A percentile compares a stretch with the other conserved stretches of the same genome.
These are phyloP conservation scores for Cettia cetti DNA, from an alignment of 2,113 vertebrate genomes.

Conservation along the genomic window DNA sequence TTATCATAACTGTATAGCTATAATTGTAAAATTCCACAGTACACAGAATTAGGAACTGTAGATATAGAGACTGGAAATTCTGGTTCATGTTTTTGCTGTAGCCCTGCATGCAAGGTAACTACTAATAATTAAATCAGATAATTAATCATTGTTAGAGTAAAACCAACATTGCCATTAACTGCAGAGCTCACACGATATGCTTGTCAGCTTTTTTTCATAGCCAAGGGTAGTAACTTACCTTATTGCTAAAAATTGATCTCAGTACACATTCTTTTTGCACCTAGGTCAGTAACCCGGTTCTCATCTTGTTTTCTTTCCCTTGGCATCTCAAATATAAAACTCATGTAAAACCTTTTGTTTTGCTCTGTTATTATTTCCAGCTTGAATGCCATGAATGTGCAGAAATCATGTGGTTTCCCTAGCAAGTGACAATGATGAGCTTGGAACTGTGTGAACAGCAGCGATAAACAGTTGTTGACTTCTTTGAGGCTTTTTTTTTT, in stretches of 20 bases:
- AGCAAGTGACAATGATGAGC: not conserved
- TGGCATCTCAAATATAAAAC: not conserved
- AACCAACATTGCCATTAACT: not conserved
- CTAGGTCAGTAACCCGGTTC: not conserved
- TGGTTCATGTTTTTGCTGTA: not conserved
- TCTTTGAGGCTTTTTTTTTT: not conserved
- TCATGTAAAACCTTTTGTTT: not conserved
- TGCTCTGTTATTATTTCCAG: not conserved
- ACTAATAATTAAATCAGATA: not conserved
- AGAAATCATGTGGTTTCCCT: not conserved
- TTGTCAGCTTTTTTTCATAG: not conserved
- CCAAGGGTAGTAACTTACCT: not conserved
- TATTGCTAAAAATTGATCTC: not conserved
- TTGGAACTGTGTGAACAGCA: not conserved
- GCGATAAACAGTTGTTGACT: not conserved
- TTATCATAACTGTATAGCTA: not conserved
- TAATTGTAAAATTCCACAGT: not conserved
- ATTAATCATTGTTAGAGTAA: not conserved
- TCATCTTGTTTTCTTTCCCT: not conserved
- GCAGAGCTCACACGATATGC: not conserved
- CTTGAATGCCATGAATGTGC: not conserved
- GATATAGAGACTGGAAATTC: not conserved
- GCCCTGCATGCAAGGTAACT: not conserved
- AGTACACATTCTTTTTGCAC: not conserved
- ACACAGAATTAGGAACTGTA: not conserved